phyloP scores from a whole-genome alignment of 2,797 vertebrate species.

The Hippocampus kuda region DNA sequence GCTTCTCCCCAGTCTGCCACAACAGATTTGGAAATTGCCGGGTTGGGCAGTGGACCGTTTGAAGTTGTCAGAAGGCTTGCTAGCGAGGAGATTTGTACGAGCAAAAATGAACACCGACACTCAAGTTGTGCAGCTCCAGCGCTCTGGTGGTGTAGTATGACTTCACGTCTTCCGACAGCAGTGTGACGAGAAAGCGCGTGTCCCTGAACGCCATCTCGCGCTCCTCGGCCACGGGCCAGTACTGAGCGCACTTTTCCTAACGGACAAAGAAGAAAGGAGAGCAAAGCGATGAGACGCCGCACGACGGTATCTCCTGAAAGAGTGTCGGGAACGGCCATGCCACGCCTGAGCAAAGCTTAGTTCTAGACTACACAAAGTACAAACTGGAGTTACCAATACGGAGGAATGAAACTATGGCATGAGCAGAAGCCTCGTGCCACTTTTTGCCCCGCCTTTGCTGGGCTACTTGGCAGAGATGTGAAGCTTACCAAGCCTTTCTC shows the following conservation, averaged over 20 bases:
- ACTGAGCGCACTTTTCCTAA: constrained; percentile 95
- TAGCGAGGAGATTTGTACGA: too few relatives aligned
- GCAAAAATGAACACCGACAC: constrained; percentile 54
- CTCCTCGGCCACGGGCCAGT: constrained; percentile 89
- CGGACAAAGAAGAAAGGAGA: background rate
- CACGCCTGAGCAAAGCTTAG: too few relatives aligned
- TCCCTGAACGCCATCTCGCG: constrained; percentile 86
- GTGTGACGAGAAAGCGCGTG: constrained; percentile 77
- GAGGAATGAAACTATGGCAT: too few relatives aligned
- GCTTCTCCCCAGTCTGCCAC: constrained; percentile 78
- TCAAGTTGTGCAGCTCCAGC: constrained; percentile 81
- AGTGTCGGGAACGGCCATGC: too few relatives aligned
- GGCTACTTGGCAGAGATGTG: background rate
- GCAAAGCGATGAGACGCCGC: background rate
- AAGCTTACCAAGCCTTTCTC: constrained; percentile 93
- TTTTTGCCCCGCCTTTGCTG: too few relatives aligned
- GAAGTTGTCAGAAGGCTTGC: background rate
- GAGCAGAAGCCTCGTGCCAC: too few relatives aligned
- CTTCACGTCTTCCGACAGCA: constrained; percentile 88
- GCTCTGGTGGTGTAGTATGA: constrained; percentile 94
- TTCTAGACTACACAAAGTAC: too few relatives aligned
- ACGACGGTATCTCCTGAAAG: background rate
- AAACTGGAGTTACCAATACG: too few relatives aligned
- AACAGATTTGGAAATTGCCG: background rate
- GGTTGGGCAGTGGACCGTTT: background rate